Evolutionary conservation across 2,797 vertebrate genomes (phyloP), one percentile per base, ranked within the genome.

Genomic region (Peromyscus eremicus): DNA sequence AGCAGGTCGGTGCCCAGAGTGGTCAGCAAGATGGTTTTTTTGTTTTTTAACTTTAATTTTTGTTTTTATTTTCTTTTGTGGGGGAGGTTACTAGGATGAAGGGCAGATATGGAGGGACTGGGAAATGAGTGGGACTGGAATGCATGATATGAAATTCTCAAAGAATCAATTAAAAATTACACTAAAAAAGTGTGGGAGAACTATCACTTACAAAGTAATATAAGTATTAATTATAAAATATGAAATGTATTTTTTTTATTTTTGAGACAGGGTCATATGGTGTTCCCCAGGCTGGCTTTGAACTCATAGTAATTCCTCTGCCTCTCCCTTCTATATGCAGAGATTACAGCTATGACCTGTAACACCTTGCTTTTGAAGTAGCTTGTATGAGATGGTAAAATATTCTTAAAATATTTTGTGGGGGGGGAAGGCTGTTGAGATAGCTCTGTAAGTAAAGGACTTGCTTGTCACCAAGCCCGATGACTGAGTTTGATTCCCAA

Each of bases 141-240:
- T 66, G 11, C 64, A 32, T 66, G 64, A 29, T 66, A 29, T 66
- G 29, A 64, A 32, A 66, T 66, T 66, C 64, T 64, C 29, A 66
- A 66, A 66, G 64, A 66, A 66, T 66, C 29, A 66, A 64, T 64
- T 11, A 11, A 32, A 66, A 66, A 29, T 27, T 64, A 66, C 11
- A 66, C 66, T 66, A 29, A 66, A 66, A 57, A 81, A 93, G 23
- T 75, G 89, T 32, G 66, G 37, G 55, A 75, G 21, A 71, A 81
- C 62, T 27, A 75, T 60, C 76, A 89, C 76, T 94, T 83, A 94
- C 21, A 96, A 94, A 96, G 77, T 76, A 84, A 92, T 19, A 55
- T 2, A 32, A n/a, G 2, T 60, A 77, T 75, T 86, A 81, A 79
- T 95, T 87, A 95, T 32, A 94, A 96, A 97, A 87, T 71, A 95